Conservation (phyloP, 1,140 invertebrate species). For the Bombus ignitus region DNA sequence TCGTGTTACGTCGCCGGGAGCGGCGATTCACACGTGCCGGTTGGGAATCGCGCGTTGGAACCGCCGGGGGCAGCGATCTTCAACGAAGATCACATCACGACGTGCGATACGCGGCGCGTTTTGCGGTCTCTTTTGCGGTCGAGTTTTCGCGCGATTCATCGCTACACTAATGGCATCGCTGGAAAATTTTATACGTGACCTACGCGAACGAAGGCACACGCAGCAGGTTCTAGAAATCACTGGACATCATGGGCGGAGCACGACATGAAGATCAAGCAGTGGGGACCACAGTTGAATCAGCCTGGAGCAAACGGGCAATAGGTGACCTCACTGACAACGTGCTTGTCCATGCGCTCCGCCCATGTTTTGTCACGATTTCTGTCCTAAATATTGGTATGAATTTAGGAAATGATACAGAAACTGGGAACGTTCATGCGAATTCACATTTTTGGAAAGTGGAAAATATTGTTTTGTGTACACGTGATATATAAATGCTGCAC, state of each 20-base stretch:
- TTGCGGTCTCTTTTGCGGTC: no score
- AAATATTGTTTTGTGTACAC: no score
- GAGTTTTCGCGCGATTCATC: neutral
- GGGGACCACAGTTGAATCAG: no score
- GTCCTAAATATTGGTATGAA: neutral
- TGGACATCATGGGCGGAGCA: conserved; percentile 19
- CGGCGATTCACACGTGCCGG: conserved; percentile 41
- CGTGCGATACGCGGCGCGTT: neutral
- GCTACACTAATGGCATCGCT: neutral
- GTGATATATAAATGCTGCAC: no score
- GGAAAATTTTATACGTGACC: neutral
- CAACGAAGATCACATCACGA: neutral
- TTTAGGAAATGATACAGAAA: neutral
- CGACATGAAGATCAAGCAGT: no score
- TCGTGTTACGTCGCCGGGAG: conserved; percentile 31
- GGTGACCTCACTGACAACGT: neutral
- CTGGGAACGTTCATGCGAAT: neutral
- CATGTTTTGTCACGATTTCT: neutral
- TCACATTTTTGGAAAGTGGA: no score
- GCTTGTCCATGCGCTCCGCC: neutral
- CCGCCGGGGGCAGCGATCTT: conserved; percentile 1
- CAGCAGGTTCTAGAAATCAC: conserved; percentile 4
- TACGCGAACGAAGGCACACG: neutral
- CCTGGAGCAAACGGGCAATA: no score
- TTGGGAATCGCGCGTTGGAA: neutral